Conservation (phyloP, 2,888 invertebrate genomes). For the Drosophila infuscata region DNA sequence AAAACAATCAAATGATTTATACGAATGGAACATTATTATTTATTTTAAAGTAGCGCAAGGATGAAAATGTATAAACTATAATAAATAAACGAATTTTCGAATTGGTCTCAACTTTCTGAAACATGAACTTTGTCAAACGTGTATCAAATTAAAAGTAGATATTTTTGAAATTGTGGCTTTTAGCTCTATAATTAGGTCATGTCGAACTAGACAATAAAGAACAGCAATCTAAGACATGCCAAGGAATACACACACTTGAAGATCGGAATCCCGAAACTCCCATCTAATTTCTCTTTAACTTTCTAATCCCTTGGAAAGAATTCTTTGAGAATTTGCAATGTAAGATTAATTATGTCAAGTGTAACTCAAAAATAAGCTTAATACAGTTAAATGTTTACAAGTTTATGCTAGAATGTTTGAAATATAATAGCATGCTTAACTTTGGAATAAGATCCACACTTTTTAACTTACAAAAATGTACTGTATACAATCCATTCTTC, state of each 20-base stretch:
- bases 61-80: neutral
- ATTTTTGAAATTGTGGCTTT: neutral
- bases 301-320: neutral
- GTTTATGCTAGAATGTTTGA: neutral
- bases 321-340: neutral
- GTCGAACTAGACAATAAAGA: fast-evolving
- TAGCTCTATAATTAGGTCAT: neutral
- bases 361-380: neutral
- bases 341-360: neutral
- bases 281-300: neutral
- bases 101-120: neutral
- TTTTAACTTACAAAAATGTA: neutral
- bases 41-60: neutral
- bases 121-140: neutral
- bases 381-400: neutral
- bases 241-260: neutral
- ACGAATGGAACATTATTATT: neutral
- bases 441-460: neutral
- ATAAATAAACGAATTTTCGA: neutral
- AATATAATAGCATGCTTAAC: neutral
- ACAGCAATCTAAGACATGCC: neutral
- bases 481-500: neutral
- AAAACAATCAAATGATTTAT: neutral
- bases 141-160: neutral
- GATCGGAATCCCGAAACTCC: neutral